Evolutionary conservation across 2,888 invertebrate genomes (phyloP).

Genomic region (Plebejus argus): DNA sequence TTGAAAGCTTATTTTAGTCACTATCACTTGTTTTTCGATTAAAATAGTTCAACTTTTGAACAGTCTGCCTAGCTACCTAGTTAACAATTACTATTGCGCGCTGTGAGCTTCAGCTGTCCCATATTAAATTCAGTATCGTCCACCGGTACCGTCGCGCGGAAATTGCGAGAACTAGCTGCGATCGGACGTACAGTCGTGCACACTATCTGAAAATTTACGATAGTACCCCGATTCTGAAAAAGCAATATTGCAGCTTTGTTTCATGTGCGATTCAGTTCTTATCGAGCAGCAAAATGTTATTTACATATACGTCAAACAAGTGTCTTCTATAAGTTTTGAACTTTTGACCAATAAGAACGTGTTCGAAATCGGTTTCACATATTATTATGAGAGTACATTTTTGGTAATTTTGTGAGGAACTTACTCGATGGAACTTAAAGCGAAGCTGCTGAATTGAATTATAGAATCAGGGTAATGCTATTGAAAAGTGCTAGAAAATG

Average conservation of each 20-base stretch:
- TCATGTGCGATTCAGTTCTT: too few species aligned
- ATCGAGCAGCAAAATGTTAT: too few species aligned
- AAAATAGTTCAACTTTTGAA: background rate
- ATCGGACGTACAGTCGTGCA: slow-evolving; percentile 29
- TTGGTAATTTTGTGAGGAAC: too few species aligned
- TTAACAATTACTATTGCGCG: background rate
- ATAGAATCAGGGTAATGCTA: background rate
- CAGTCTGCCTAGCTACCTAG: background rate
- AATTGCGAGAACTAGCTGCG: slow-evolving; percentile 33
- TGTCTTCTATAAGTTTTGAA: too few species aligned
- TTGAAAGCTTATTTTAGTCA: background rate
- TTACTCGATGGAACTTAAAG: too few species aligned
- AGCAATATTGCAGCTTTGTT: background rate
- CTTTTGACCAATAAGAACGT: too few species aligned
- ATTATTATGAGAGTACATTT: too few species aligned
- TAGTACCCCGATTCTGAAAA: background rate
- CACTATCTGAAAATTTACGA: slow-evolving; percentile 31
- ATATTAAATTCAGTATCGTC: slow-evolving; percentile 26
- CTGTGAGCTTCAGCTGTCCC: too few species aligned
- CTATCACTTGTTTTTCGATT: background rate
- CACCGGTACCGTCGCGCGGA: slow-evolving; percentile 26
- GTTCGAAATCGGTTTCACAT: too few species aligned
- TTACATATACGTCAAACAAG: too few species aligned
- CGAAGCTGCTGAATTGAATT: too few species aligned
- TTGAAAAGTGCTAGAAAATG: background rate